Percentiles rank a stretch among this genome's conserved stretches.
phyloP scores from a whole-genome alignment of 2,113 vertebrate genomes.

The Calcarius ornatus region DNA sequence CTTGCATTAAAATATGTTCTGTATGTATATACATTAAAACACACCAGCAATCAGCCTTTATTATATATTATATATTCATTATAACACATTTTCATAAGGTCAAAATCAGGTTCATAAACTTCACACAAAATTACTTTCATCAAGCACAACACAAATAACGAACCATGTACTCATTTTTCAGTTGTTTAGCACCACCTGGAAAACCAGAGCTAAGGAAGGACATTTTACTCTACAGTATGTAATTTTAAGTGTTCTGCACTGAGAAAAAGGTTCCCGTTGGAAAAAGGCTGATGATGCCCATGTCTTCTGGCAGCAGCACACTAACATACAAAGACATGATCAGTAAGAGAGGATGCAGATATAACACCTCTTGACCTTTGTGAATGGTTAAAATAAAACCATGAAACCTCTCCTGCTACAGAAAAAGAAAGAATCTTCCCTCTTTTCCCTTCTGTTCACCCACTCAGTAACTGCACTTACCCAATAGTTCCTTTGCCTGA shows the following conservation, averaged over 20 bases:
- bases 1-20: not conserved
- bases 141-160: not conserved
- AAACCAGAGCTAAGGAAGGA: not conserved
- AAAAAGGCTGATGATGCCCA: not conserved
- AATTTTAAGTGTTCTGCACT: not conserved
- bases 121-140: not conserved
- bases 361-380: not conserved
- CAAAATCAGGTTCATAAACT: not conserved
- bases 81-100: too few relatives aligned
- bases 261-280: not conserved
- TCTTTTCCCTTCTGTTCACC: not conserved
- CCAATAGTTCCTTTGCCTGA: conserved; percentile 96
- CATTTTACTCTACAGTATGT: not conserved
- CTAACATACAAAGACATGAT: not conserved
- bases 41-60: not conserved
- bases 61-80: not conserved
- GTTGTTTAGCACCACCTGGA: not conserved
- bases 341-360: not conserved
- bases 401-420: not conserved
- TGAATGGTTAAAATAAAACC: not conserved
- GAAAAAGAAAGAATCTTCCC: not conserved
- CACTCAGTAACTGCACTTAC: conserved; percentile 75
- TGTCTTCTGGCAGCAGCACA: not conserved
- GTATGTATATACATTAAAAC: not conserved
- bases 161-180: not conserved